Percentiles rank a stretch among this genome's conserved stretches.
phyloP scores from a whole-genome alignment of 1,140 invertebrate genomes.

The Leptinotarsa defecta region DNA sequence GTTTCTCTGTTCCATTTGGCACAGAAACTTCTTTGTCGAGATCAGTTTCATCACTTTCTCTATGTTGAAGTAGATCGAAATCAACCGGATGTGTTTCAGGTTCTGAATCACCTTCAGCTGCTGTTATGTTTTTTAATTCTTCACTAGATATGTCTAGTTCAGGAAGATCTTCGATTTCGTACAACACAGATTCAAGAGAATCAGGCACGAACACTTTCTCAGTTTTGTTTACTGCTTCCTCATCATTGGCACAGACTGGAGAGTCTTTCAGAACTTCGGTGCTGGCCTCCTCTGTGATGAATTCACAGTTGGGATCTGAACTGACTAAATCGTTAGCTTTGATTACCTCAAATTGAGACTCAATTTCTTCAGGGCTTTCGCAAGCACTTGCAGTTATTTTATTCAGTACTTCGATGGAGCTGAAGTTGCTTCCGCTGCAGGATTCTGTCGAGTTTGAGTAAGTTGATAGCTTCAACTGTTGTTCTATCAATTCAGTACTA shows the following conservation, averaged over 20 bases:
- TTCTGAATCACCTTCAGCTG: background rate
- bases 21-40: background rate
- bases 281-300: background rate
- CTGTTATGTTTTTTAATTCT: background rate
- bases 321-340: background rate
- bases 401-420: background rate
- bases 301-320: background rate
- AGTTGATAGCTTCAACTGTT: too few species aligned
- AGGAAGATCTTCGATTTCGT: background rate
- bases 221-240: background rate
- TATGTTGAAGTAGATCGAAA: background rate
- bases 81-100: background rate
- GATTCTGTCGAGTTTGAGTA: background rate
- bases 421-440: background rate
- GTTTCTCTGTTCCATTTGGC: background rate
- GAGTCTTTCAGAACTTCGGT: slow-evolving; percentile 2
- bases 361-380: background rate
- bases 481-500: too few species aligned
- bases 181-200: too few species aligned
- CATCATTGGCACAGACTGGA: background rate
- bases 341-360: background rate
- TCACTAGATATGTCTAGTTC: slow-evolving; percentile 11
- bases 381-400: background rate
- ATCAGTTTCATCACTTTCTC: background rate
- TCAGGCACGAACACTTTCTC: too few species aligned